A percentile compares a stretch with the other conserved stretches of the same genome.
Evolutionary conservation across 2,888 invertebrate genomes (phyloP).

Genomic region (Rosalia funebris): DNA sequence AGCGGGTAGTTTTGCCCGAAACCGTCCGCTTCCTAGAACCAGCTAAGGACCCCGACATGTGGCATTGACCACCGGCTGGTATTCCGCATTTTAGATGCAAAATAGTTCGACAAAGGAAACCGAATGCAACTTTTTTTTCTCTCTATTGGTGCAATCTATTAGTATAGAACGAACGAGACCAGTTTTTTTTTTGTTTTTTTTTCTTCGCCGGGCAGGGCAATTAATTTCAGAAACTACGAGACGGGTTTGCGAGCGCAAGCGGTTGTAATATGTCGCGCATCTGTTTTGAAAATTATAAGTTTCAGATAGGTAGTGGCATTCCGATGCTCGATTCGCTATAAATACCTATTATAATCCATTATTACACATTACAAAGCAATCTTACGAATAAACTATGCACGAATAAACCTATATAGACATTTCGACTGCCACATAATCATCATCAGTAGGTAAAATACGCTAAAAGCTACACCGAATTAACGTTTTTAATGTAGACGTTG

Average conservation of each 20-base stretch:
- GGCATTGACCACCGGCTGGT: slow-evolving; percentile 47
- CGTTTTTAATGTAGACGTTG: too few species aligned
- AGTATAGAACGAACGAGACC: neutral
- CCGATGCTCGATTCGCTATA: too few species aligned
- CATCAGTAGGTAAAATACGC: too few species aligned
- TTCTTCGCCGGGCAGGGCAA: slow-evolving; percentile 6
- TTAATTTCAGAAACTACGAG: slow-evolving; percentile 18
- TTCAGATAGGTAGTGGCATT: neutral
- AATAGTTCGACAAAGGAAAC: slow-evolving; percentile 34
- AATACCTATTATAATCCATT: too few species aligned
- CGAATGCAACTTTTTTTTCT: slow-evolving; percentile 19
- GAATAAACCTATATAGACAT: too few species aligned
- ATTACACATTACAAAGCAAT: too few species aligned
- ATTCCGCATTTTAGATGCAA: slow-evolving; percentile 44
- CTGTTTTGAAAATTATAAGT: neutral
- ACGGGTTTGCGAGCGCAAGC: neutral
- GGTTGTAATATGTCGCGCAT: slow-evolving; percentile 1
- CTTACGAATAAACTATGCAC: too few species aligned
- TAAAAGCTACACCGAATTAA: too few species aligned
- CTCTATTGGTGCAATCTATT: slow-evolving; percentile 17
- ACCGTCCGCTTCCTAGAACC: slow-evolving; percentile 46
- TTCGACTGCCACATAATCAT: too few species aligned
- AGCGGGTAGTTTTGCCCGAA: slow-evolving; percentile 39
- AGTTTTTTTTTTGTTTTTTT: neutral
- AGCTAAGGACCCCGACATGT: slow-evolving; percentile 45